These are phyloP conservation scores for Camelus dromedarius DNA, from an alignment of 2,113 vertebrate genomes.

Conservation along the genomic window DNA sequence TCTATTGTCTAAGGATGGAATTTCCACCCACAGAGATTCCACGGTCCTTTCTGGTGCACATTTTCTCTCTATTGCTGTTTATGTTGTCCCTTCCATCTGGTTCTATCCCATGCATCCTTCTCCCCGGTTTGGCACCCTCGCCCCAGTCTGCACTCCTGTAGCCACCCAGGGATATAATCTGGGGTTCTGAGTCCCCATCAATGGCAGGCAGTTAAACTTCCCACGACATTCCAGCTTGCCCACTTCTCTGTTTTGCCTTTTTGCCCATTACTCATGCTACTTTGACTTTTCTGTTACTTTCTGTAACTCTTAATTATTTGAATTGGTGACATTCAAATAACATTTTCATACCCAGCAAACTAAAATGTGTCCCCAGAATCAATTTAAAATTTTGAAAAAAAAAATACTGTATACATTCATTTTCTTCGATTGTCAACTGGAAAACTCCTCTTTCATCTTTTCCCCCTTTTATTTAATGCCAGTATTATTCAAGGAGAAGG, in stretches of 20 bases:
- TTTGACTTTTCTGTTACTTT: neutral
- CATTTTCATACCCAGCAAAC: neutral
- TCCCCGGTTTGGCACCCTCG: neutral
- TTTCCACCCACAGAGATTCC: neutral
- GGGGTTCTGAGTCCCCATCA: neutral
- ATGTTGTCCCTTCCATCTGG: neutral
- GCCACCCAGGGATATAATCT: neutral
- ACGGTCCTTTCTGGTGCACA: neutral
- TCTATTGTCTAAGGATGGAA: conserved; percentile 1
- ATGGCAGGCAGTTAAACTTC: fast-evolving
- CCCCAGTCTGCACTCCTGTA: no score
- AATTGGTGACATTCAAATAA: neutral
- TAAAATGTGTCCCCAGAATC: neutral
- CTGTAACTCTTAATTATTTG: neutral
- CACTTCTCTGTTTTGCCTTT: neutral
- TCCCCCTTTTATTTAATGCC: neutral
- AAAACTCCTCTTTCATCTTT: neutral
- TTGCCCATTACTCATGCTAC: neutral
- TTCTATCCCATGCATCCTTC: fast-evolving
- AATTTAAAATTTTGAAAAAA: neutral
- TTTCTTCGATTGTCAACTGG: neutral
- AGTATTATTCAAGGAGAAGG: neutral
- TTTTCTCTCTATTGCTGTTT: neutral
- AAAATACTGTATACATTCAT: neutral
- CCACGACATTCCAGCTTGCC: neutral